Base-by-base conservation (phyloP, 2,888 invertebrate species). In the Andrena fulva region DNA sequence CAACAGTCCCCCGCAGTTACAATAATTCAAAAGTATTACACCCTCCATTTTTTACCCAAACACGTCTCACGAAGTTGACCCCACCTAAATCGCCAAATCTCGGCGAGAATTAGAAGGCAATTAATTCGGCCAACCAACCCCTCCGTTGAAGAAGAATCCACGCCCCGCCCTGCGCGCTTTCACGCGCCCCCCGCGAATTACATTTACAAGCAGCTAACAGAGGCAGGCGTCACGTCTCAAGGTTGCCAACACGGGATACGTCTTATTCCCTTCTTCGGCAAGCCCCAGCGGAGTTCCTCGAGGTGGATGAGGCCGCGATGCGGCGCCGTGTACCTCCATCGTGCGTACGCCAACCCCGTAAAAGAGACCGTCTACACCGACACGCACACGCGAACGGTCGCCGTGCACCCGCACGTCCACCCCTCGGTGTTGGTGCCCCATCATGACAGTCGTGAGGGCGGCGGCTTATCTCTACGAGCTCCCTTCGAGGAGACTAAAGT, bases 401-500 rank as follows among this genome's bases (percentile, higher is more conserved):
- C 16, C n/a, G n/a, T 24, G 29, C 73, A 52, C 27, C 52, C 69
- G 72, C 2, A 33, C 68, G 42, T 24, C 5, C 54, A 56, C 66
- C 66, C 72, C 54, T 64, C 50, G 27, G 82, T 64, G 69, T 82
- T 72, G 10, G 83, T 82, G 78, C 59, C 76, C 85, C 84, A 87
- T 88, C 83, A 75, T 83, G 80, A 74, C 76, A 77, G 80, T 56
- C 81, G 77, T 73, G 81, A 90, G 89, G 87, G 88, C 87, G 86
- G 85, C 86, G 88, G 89, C 91, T 91, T 91, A 91, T 91, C 91
- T 90, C 87, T 86, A 90, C 82, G 90, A 90, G 87, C 79, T 89
- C 85, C 80, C 85, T 80, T 82, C 82, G 85, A 85, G 84, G 84
- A 84, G 85, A 85, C 87, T 89, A 89, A 87, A 90, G 87, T 90